Evolutionary conservation across 2,888 invertebrate species (phyloP).

Genomic region (Rambutsinella grinnellia): DNA sequence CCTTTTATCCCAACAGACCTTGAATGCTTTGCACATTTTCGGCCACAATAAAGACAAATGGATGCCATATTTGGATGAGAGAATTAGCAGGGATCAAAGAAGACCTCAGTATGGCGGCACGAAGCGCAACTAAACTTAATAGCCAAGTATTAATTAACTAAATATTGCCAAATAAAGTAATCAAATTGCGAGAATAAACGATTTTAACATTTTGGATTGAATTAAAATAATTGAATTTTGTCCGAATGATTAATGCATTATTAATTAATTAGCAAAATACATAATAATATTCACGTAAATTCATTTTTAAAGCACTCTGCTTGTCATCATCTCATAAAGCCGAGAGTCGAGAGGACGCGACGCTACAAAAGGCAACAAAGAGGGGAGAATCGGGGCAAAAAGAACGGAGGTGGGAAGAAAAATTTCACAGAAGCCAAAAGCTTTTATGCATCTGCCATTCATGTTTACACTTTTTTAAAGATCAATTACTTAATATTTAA

Average conservation of each 20-base stretch:
- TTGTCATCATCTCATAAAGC: too few species aligned
- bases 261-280: too few species aligned
- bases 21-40: conserved; percentile 27
- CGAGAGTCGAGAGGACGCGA: too few species aligned
- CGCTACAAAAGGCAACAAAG: too few species aligned
- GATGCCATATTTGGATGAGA: conserved; percentile 30
- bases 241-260: background rate
- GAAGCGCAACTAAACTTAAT: conserved; percentile 3
- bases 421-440: too few species aligned
- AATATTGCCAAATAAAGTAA: background rate
- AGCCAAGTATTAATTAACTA: background rate
- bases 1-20: conserved; percentile 12
- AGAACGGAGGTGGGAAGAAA: too few species aligned
- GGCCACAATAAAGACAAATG: conserved; percentile 28
- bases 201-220: background rate
- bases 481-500: too few species aligned
- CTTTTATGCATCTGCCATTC: too few species aligned
- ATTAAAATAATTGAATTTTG: background rate
- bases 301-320: too few species aligned
- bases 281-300: too few species aligned
- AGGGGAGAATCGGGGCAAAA: too few species aligned
- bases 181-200: background rate
- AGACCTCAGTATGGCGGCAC: conserved; percentile 29
- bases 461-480: too few species aligned
- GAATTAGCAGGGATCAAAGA: conserved; percentile 23